These are phyloP conservation scores for Meghimatium bilineatum DNA, from an alignment of 2,888 invertebrate genomes.

Conservation along the genomic window DNA sequence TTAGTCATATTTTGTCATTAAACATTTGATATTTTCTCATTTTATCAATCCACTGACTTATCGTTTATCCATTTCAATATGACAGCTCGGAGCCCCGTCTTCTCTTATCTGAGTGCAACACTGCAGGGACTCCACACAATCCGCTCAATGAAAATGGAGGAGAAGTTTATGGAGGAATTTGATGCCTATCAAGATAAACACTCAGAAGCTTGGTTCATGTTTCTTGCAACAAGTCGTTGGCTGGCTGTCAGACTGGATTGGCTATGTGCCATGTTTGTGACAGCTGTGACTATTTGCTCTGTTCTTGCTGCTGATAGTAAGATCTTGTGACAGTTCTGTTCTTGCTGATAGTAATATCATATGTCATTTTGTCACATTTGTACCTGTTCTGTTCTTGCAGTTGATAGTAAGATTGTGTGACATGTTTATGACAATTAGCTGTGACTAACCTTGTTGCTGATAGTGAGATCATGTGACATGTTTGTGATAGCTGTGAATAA, in stretches of 20 bases:
- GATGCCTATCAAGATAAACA: conserved; percentile 82
- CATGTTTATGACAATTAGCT: conserved; percentile 88
- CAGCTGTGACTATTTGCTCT: conserved; percentile 90
- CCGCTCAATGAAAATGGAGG: conserved; percentile 89
- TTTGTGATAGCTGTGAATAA: background rate
- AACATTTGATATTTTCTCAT: background rate
- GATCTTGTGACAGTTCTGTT: conserved; percentile 46
- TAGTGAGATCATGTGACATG: conserved; percentile 65
- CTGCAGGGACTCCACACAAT: conserved; percentile 94
- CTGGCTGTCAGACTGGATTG: conserved; percentile 95
- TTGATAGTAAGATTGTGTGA: conserved; percentile 84
- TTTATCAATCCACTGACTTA: background rate
- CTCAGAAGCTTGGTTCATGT: conserved; percentile 93
- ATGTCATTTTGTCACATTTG: conserved; percentile 9
- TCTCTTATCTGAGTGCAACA: conserved; percentile 92
- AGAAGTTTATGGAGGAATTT: conserved; percentile 82
- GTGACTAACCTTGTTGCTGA: conserved; percentile 85
- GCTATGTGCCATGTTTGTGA: conserved; percentile 90
- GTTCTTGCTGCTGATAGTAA: conserved; percentile 82
- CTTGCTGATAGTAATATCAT: background rate
- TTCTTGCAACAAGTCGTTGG: conserved; percentile 91
- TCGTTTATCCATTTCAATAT: background rate
- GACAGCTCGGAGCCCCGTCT: conserved; percentile 94
- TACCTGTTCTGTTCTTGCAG: background rate
- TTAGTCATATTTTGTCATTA: too few species aligned